Conservation (phyloP, 1,140 invertebrate genomes). For the Neelides sp. region DNA sequence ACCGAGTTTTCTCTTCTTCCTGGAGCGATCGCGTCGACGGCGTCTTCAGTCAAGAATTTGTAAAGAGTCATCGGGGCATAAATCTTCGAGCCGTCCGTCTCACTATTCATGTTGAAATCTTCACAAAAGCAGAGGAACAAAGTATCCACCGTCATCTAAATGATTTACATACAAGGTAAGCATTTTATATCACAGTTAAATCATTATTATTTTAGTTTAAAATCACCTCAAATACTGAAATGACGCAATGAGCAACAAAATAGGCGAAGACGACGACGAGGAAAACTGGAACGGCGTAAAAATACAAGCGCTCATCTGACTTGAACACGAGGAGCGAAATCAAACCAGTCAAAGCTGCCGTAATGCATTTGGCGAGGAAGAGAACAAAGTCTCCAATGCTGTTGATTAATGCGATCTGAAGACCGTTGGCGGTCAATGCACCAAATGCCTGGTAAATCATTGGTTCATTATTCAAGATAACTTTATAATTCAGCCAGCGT, state of each 20-base stretch:
- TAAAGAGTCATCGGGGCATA: constrained; percentile 15
- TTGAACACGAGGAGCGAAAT: constrained; percentile 56
- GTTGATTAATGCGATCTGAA: constrained; percentile 83
- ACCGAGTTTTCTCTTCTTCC: constrained; percentile 1
- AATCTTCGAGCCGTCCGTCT: constrained; percentile 25
- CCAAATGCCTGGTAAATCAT: constrained; percentile 53
- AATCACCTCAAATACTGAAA: constrained; percentile 81
- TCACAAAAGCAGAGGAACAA: constrained; percentile 89
- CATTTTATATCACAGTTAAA: constrained; percentile 6
- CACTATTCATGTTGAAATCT: constrained; percentile 49
- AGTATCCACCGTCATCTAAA: constrained; percentile 86
- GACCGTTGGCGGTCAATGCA: constrained; percentile 64
- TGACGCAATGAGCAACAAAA: constrained; percentile 81
- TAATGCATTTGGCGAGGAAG: constrained; percentile 80
- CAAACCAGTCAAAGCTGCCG: constrained; percentile 61
- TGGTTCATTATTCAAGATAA: not conserved
- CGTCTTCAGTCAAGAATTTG: constrained; percentile 24
- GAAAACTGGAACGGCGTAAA: constrained; percentile 73
- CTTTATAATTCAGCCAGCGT: not conserved
- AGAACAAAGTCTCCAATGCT: constrained; percentile 87
- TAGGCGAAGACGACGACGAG: constrained; percentile 79
- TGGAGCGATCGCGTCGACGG: constrained; percentile 13
- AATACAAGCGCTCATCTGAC: constrained; percentile 47
- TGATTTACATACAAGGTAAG: constrained; percentile 27
- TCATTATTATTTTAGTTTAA: not conserved